A percentile compares a stretch with the other conserved stretches of the same genome.
phyloP scores from a whole-genome alignment of 1,140 invertebrate genomes.

The Apolygus lucorum region DNA sequence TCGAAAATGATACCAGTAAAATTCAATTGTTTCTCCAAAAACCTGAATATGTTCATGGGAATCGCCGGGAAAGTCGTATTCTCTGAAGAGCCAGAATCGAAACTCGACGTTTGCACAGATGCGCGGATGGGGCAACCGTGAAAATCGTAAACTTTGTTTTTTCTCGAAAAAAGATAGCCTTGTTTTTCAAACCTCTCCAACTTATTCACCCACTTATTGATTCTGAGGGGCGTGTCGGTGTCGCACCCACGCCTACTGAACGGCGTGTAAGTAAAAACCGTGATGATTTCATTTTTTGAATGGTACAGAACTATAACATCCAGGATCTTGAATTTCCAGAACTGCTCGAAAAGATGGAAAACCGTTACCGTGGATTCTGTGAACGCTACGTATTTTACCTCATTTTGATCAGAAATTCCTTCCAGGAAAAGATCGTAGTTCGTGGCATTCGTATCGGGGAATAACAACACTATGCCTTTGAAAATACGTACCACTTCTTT shows the following conservation, averaged over 20 bases:
- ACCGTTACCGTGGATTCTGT: constrained; percentile 23
- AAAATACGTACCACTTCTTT: neutral
- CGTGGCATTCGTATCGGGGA: constrained; percentile 23
- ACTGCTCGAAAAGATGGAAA: constrained; percentile 29
- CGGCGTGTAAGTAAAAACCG: constrained; percentile 33
- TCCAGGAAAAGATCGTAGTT: constrained; percentile 28
- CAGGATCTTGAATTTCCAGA: constrained; percentile 33
- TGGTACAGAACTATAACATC: constrained; percentile 32
- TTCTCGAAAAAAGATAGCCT: constrained; percentile 27
- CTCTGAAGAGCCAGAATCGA: constrained; percentile 23
- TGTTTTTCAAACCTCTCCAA: constrained; percentile 24
- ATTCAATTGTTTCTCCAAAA: constrained; percentile 32
- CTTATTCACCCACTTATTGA: constrained; percentile 31
- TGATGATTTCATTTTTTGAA: constrained; percentile 28
- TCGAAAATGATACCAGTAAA: constrained; percentile 31
- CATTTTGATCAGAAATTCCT: constrained; percentile 1
- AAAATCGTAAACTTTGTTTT: constrained; percentile 30
- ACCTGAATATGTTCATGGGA: constrained; percentile 28
- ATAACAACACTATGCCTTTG: constrained; percentile 8
- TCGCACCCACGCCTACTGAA: constrained; percentile 30
- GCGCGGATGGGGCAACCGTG: constrained; percentile 30
- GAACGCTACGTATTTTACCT: constrained; percentile 23
- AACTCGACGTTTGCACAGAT: constrained; percentile 30
- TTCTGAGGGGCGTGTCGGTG: constrained; percentile 30
- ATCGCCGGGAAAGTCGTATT: constrained; percentile 26